phyloP scores from a whole-genome alignment of 1,140 invertebrate genomes.

The Anastrepha ludens region DNA sequence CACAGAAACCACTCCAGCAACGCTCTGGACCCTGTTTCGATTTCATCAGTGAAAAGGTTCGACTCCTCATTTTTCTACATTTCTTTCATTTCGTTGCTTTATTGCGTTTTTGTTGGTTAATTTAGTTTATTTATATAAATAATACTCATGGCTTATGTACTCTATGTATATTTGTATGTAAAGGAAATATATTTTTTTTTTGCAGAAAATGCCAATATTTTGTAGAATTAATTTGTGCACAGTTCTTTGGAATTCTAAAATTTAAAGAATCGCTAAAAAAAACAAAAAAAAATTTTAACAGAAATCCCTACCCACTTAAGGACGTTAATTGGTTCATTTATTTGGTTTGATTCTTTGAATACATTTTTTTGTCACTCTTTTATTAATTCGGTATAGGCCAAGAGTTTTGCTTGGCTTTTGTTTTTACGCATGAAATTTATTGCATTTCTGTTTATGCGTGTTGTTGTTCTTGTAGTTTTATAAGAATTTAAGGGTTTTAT shows the following conservation, averaged over 20 bases:
- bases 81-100: conserved; percentile 54
- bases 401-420: neutral
- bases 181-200: neutral
- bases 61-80: conserved; percentile 59
- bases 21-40: conserved; percentile 69
- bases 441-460: neutral
- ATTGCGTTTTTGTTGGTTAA: conserved; percentile 29
- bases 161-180: conserved; percentile 13
- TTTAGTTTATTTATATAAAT: conserved; percentile 34
- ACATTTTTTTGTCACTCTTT: neutral
- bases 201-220: too few relatives aligned
- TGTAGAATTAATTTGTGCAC: too few relatives aligned
- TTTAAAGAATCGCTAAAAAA: neutral
- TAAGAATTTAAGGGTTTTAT: too few relatives aligned
- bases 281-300: neutral
- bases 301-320: neutral
- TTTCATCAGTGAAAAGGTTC: conserved; percentile 72
- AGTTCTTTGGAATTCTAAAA: too few relatives aligned
- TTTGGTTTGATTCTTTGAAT: neutral
- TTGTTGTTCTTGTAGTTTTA: neutral
- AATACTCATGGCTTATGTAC: neutral
- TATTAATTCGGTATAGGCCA: neutral
- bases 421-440: conserved; percentile 4
- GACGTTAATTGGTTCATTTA: neutral
- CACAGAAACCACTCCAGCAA: conserved; percentile 69